Conservation (phyloP, 2,888 invertebrate species). For the Hydriomena furcata region DNA sequence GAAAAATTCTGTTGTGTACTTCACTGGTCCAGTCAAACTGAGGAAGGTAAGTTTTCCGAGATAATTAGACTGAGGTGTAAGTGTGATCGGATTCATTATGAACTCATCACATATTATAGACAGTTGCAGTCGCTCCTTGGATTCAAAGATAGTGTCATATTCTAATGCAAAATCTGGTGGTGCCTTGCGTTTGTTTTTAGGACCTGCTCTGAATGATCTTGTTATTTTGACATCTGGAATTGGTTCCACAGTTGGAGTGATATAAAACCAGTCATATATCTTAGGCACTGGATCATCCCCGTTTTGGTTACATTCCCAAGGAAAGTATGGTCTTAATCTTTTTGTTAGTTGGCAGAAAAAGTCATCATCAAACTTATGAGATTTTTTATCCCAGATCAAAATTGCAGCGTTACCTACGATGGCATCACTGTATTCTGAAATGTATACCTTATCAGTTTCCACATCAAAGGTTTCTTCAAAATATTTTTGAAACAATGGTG, state of each 20-base stretch:
- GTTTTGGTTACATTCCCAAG: constrained; percentile 39
- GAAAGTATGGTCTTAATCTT: constrained; percentile 51
- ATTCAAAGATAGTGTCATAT: constrained; percentile 55
- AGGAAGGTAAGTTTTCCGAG: constrained; percentile 65
- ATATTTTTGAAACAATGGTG: constrained; percentile 47
- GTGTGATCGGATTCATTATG: constrained; percentile 43
- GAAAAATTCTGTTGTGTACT: constrained; percentile 59
- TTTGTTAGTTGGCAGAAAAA: constrained; percentile 55
- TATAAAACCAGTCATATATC: constrained; percentile 51
- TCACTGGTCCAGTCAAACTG: constrained; percentile 53
- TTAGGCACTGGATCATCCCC: constrained; percentile 31
- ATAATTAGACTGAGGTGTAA: constrained; percentile 49
- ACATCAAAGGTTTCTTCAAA: constrained; percentile 50
- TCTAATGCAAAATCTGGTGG: constrained; percentile 46
- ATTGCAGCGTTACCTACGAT: constrained; percentile 49
- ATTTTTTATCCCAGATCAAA: constrained; percentile 59
- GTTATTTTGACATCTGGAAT: constrained; percentile 13
- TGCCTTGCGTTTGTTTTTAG: constrained; percentile 48
- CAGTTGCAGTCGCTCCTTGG: constrained; percentile 47
- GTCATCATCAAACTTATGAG: constrained; percentile 50
- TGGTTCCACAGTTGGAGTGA: constrained; percentile 33
- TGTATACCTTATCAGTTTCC: constrained; percentile 34
- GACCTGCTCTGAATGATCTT: constrained; percentile 20
- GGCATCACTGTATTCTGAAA: constrained; percentile 33
- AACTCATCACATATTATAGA: constrained; percentile 47